Conservation (phyloP, 1,140 invertebrate species). For the Philopotamus ludificatus region DNA sequence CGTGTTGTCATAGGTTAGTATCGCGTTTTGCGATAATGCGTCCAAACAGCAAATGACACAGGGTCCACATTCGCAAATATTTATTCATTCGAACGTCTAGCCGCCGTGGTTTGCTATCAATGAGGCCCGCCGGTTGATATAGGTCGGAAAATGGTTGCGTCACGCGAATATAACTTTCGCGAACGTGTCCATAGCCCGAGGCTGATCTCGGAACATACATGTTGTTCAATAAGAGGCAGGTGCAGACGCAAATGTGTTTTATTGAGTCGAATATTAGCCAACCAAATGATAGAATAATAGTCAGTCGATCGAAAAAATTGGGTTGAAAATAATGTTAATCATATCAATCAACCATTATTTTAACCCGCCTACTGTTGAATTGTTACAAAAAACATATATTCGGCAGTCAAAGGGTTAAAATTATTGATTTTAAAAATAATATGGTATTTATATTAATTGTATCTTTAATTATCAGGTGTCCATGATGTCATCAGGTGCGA, state of each 20-base stretch:
- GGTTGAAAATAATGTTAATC: background rate
- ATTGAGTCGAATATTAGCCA: no score
- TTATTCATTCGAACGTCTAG: no score
- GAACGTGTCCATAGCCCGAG: no score
- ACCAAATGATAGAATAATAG: no score
- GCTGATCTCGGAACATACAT: no score
- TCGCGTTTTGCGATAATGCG: background rate
- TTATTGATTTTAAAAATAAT: background rate
- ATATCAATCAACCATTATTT: no score
- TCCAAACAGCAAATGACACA: background rate
- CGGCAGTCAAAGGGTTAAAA: no score
- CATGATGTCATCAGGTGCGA: slow-evolving; percentile 34
- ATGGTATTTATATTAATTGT: background rate
- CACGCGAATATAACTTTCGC: background rate
- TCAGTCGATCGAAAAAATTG: no score
- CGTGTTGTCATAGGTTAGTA: slow-evolving; percentile 21
- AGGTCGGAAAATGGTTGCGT: slow-evolving; percentile 4
- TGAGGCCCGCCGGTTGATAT: background rate
- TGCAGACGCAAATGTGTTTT: no score
- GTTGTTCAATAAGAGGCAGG: no score
- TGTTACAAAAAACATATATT: background rate
- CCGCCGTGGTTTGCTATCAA: background rate
- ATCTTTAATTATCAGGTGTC: slow-evolving; percentile 31
- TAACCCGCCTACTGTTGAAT: background rate
- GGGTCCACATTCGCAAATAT: background rate